These are phyloP conservation scores for Oncorhynchus nerka DNA, from an alignment of 2,113 vertebrate species.

Conservation along the genomic window DNA sequence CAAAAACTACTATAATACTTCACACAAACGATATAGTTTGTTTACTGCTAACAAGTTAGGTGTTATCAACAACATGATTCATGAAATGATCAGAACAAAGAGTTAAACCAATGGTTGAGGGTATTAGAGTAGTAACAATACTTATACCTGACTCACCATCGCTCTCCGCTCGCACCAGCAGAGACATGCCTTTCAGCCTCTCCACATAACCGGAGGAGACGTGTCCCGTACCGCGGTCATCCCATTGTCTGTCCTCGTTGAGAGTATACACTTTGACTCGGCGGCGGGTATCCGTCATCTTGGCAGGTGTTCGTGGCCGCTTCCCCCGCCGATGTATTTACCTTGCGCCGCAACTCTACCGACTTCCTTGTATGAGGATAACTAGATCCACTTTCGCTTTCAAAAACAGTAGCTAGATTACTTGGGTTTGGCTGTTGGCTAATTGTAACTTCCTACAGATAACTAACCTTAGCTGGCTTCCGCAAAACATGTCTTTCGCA, in stretches of 20 bases:
- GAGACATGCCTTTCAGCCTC: constrained; percentile 95
- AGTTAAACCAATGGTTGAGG: neutral
- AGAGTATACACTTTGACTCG: constrained; percentile 99
- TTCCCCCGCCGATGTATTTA: constrained; percentile 41
- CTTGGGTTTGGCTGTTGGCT: neutral
- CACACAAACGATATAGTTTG: no score
- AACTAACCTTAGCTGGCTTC: neutral
- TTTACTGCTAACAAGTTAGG: no score
- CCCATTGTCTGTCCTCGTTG: constrained; percentile 99
- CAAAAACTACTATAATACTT: no score
- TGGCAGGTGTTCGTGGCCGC: constrained; percentile 68
- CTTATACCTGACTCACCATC: constrained; percentile 81
- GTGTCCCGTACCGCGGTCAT: constrained; percentile 96
- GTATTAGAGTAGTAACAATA: neutral
- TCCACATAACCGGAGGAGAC: constrained; percentile 99
- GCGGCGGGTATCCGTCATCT: constrained; percentile 97
- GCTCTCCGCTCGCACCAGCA: constrained; percentile 95
- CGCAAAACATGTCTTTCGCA: constrained; percentile 35
- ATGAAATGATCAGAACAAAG: no score
- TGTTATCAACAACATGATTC: no score
- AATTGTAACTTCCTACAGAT: no score
- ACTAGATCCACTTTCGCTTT: no score
- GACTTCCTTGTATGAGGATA: no score
- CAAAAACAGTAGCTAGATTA: neutral
- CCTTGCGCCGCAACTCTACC: constrained; percentile 39